Base-by-base conservation (phyloP, 2,113 vertebrate species). In the Silurus asotus region DNA sequence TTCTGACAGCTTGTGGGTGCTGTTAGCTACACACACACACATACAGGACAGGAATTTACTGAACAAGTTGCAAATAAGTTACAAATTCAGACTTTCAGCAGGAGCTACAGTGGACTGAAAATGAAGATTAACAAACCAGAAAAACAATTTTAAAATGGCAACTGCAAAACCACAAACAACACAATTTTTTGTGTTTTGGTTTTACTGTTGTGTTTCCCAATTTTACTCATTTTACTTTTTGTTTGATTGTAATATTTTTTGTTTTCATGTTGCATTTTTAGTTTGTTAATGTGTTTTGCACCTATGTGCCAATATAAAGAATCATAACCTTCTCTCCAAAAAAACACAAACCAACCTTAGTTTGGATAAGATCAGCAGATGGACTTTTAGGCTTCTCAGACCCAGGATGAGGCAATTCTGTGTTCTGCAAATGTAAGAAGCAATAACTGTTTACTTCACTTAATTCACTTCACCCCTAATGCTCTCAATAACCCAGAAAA, bases 301-400 rank as follows among this genome's bases (percentile, higher is more conserved):
- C 72, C 13, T 53, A 51, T 0, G 6, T 51, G 20, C 19, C 20
- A 49, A 5, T 51, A 9, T 45, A 28, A 64, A 25, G 13, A 67
- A 19, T 5, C 6, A 20, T 70, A 51, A 5, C 6, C 14, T 10
- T 65, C 19, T 64, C 11, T 65, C 28, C 11, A 15, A 55, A 58
- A 62, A 65, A 64, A 23, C 14, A 49, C 58, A 74, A 8, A 65
- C 82, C 15, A 69, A 88, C 87, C 85, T 87, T 90, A 19, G 89
- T 90, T 75, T 88, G 89, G 77, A 90, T 90, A 28, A 90, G 89
- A 13, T 37, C 59, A 83, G 48, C 74, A 45, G 85, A 59, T 58
- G 28, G 48, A 69, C 61, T 77, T 61, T 90, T 20, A 59, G 49
- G 78, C 3, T 84, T 53, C 58, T 88, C 89, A 20, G 87, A 58